Conservation (phyloP, 2,113 vertebrate genomes). For the Halichoerus grypus region DNA sequence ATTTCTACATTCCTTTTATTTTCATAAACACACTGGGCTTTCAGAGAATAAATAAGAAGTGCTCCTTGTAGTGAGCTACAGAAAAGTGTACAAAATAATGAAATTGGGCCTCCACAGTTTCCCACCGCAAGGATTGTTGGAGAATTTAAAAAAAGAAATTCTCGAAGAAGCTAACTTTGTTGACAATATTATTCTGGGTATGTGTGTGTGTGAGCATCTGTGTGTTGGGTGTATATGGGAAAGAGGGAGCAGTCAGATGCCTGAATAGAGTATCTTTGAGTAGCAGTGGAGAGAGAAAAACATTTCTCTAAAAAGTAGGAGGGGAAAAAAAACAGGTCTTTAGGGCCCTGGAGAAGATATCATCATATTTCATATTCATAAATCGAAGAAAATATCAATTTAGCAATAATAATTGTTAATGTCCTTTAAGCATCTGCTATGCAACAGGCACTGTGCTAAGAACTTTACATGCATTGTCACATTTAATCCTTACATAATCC, state of each 20-base stretch:
- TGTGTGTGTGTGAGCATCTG: not conserved
- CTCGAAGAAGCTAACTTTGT: not conserved
- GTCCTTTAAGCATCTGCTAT: not conserved
- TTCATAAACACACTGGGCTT: constrained; percentile 11
- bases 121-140: not conserved
- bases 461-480: not conserved
- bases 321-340: not conserved
- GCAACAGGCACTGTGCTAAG: not conserved
- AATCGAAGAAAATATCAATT: constrained; percentile 33
- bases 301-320: not conserved
- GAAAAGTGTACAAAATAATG: not conserved
- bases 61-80: not conserved
- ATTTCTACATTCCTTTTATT: not conserved
- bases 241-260: not conserved
- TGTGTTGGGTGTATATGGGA: accelerated
- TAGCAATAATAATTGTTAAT: not conserved
- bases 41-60: not conserved
- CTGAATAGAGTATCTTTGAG: not conserved
- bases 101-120: not conserved
- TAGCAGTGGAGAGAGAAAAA: not conserved
- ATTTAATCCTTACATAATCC: not conserved
- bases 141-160: not conserved
- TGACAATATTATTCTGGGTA: not conserved
- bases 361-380: not conserved
- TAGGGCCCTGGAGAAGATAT: not conserved